Percentiles rank a stretch among this genome's conserved stretches.
phyloP scores from a whole-genome alignment of 2,888 invertebrate genomes.

The Paralinhomoeus sp. region DNA sequence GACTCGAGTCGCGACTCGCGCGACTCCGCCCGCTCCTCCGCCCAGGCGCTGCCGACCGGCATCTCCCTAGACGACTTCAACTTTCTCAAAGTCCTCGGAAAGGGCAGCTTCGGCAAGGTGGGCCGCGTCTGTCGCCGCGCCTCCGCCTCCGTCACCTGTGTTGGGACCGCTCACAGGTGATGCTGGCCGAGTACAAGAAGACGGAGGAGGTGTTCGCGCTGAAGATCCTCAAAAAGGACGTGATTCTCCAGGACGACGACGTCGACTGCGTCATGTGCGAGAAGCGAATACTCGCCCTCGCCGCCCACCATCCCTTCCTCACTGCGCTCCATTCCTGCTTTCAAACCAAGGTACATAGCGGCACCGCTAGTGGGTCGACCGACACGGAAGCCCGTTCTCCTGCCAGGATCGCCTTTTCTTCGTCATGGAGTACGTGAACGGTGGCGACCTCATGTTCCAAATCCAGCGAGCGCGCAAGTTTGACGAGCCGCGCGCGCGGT shows the following conservation, averaged over 20 bases:
- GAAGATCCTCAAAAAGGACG: constrained; percentile 75
- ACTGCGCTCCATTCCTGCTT: constrained; percentile 90
- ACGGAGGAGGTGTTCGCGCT: constrained; percentile 55
- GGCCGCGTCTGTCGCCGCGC: too few relatives aligned
- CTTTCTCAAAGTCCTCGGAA: too few relatives aligned
- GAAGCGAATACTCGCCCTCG: constrained; percentile 77
- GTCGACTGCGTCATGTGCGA: constrained; percentile 98
- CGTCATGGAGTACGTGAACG: constrained; percentile 98
- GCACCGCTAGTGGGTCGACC: not conserved
- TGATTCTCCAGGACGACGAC: constrained; percentile 93
- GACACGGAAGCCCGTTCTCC: not conserved
- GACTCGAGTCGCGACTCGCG: too few relatives aligned
- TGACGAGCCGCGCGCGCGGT: constrained; percentile 72
- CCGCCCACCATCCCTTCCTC: constrained; percentile 91
- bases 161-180: constrained; percentile 60
- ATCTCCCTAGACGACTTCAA: too few relatives aligned
- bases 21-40: too few relatives aligned
- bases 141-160: too few relatives aligned
- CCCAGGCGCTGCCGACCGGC: too few relatives aligned
- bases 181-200: constrained; percentile 79
- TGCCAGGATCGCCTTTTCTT: constrained; percentile 68
- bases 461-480: constrained; percentile 93
- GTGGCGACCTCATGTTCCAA: constrained; percentile 58
- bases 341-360: constrained; percentile 50
- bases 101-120: too few relatives aligned